Base-by-base conservation (phyloP, 2,113 vertebrate genomes). In the Gallinago media region DNA sequence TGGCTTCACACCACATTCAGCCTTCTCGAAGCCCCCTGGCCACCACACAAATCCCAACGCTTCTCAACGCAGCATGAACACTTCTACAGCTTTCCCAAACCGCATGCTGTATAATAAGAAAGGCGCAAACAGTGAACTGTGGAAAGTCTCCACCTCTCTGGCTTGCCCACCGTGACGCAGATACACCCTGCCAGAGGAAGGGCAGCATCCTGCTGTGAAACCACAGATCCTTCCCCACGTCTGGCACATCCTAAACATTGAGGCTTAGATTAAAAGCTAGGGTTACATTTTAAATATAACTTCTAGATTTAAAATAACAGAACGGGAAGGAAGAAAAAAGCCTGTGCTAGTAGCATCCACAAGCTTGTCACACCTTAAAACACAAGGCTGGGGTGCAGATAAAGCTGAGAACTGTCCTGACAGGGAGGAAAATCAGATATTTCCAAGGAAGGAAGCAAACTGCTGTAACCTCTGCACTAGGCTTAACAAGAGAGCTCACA, bases 151-250 rank as follows among this genome's bases (percentile, higher is more conserved):
- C 88, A 67, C 61, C 76, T 71, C 83, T 61, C 68, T 71, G 85
- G 79, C 86, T 90, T 80, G 83, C 94, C 79, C 91, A 88, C 59
- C 8, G 2, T 92, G 84, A 94, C 2, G 34, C 72, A 94, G 86
- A 95, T 86, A 77, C 14, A 4, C 88, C 79, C 88, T 81, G 79
- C 72, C 91, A 95, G 83, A 92, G 88, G 94, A 96, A 97, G 83
- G 94, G 83, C 83, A 94, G 91, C 75, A 91, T 91, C 83, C 95
- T 94, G 94, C 88, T 71, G 72, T 50, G 70, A 94, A 95, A 95
- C 95, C 95, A 94, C 94, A 95, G 86, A 92, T 94, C 79, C 46
- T 88, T 86, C 68, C 42, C 88, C 17, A 63, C 3, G 50, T 88
- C 91, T 94, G 94, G 94, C 88, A 95, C 71, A 85, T 61, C 40